Percentiles rank a stretch among this genome's conserved stretches.
phyloP scores from a whole-genome alignment of 2,113 vertebrate species.

The Myocastor coypus region DNA sequence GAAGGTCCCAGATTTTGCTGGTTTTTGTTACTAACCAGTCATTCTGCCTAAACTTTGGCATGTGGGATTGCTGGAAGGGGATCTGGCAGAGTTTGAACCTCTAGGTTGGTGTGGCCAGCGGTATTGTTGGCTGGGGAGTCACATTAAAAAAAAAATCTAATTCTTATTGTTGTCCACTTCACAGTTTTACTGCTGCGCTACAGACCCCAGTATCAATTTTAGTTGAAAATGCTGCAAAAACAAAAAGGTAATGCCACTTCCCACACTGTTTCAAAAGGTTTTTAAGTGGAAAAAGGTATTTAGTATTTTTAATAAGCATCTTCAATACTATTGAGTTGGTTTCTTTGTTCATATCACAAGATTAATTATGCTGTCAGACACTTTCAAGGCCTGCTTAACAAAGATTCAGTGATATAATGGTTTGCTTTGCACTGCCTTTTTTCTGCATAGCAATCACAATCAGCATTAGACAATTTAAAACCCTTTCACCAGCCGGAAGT shows the following conservation, averaged over 20 bases:
- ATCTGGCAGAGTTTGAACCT: slow-evolving; percentile 49
- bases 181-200: slow-evolving; percentile 89
- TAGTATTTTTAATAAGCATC: slow-evolving; percentile 99
- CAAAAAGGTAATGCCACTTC: slow-evolving; percentile 92
- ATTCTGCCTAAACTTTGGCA: slow-evolving; percentile 60
- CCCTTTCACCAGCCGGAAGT: slow-evolving; percentile 94
- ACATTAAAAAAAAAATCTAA: slow-evolving; percentile 81
- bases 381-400: slow-evolving; percentile 99
- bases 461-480: slow-evolving; percentile 98
- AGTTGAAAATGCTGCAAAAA: slow-evolving; percentile 89
- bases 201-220: slow-evolving; percentile 89
- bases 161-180: slow-evolving; percentile 90
- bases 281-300: slow-evolving; percentile 96
- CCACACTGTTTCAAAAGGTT: slow-evolving; percentile 91
- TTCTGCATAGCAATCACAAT: slow-evolving; percentile 98
- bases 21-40: slow-evolving; percentile 38
- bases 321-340: slow-evolving; percentile 99
- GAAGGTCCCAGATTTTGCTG: neutral
- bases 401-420: slow-evolving; percentile 99
- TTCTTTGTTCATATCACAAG: slow-evolving; percentile 99
- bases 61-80: slow-evolving; percentile 1
- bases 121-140: slow-evolving; percentile 68
- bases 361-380: slow-evolving; percentile 99
- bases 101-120: slow-evolving; percentile 61
- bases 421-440: slow-evolving; percentile 94